A percentile compares a stretch with the other conserved stretches of the same genome.
These are phyloP conservation scores for Ophraella communa DNA, from an alignment of 2,888 invertebrate species.

Conservation along the genomic window DNA sequence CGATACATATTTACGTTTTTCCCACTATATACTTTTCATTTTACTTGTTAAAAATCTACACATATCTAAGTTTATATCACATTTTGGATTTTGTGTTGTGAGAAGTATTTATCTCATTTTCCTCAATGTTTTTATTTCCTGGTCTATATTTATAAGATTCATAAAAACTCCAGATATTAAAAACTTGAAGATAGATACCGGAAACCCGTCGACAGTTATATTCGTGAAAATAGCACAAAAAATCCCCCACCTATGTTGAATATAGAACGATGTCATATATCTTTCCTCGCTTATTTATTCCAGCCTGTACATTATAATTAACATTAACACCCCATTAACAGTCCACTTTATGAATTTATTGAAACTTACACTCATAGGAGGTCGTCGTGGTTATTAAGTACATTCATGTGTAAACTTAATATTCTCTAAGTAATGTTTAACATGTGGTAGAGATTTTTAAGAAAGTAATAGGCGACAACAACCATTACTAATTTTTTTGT, in stretches of 20 bases:
- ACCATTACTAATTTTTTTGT: too few relatives aligned
- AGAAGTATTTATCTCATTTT: too few relatives aligned
- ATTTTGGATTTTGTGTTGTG: too few relatives aligned
- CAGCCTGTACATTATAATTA: constrained; percentile 29
- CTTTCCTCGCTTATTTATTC: constrained; percentile 30
- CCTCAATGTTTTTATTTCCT: background rate
- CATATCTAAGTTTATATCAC: too few relatives aligned
- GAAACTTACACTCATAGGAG: constrained; percentile 12
- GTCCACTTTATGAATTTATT: constrained; percentile 26
- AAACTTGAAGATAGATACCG: constrained; percentile 44
- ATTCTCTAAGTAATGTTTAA: background rate
- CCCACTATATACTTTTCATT: too few relatives aligned
- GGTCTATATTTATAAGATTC: constrained; percentile 10
- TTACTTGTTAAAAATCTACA: too few relatives aligned
- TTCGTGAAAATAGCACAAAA: constrained; percentile 40
- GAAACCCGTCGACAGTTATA: constrained; percentile 43
- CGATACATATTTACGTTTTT: too few relatives aligned
- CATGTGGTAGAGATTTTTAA: background rate
- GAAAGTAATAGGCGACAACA: too few relatives aligned
- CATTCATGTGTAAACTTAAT: constrained; percentile 10
- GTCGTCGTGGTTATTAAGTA: constrained; percentile 18
- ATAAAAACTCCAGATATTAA: constrained; percentile 39
- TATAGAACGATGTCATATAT: constrained; percentile 30
- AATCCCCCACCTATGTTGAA: constrained; percentile 30
- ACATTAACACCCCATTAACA: constrained; percentile 34